Percentiles rank a stretch among this genome's conserved stretches.
These are phyloP conservation scores for Helicoverpa assulta DNA, from an alignment of 2,888 invertebrate genomes.

Conservation along the genomic window DNA sequence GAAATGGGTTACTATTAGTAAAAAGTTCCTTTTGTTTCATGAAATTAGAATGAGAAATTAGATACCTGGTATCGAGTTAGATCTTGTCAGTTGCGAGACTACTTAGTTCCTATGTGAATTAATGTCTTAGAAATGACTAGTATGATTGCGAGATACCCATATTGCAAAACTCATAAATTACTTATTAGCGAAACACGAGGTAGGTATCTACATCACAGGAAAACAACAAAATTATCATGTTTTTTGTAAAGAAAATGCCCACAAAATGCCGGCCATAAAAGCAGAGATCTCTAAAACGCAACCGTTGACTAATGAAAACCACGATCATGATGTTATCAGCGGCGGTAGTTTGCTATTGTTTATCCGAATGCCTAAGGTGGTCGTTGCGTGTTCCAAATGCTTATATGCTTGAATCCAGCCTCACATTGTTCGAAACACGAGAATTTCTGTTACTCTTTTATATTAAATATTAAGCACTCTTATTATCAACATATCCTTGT, in stretches of 20 bases:
- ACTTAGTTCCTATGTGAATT: no score
- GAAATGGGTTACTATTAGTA: constrained; percentile 5
- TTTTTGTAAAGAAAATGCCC: neutral
- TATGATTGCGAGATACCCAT: no score
- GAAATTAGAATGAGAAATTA: neutral
- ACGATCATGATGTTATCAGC: constrained; percentile 74
- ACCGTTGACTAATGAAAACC: constrained; percentile 59
- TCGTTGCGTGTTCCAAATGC: constrained; percentile 78
- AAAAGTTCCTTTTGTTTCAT: neutral
- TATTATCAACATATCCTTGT: constrained; percentile 55
- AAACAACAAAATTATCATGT: neutral
- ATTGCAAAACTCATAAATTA: neutral
- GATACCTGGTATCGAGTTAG: no score
- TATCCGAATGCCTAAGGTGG: constrained; percentile 75
- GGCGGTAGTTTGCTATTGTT: constrained; percentile 75
- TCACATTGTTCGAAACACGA: constrained; percentile 56
- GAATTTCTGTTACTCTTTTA: constrained; percentile 56
- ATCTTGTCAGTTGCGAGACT: no score
- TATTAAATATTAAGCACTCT: constrained; percentile 27
- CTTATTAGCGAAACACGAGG: neutral
- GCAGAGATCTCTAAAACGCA: constrained; percentile 37
- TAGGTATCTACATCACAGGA: neutral
- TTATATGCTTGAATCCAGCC: constrained; percentile 68
- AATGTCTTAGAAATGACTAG: no score
- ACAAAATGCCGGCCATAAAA: neutral